A percentile compares a stretch with the other conserved stretches of the same genome.
phyloP scores from a whole-genome alignment of 2,113 vertebrate genomes.

The Nipponia nippon region DNA sequence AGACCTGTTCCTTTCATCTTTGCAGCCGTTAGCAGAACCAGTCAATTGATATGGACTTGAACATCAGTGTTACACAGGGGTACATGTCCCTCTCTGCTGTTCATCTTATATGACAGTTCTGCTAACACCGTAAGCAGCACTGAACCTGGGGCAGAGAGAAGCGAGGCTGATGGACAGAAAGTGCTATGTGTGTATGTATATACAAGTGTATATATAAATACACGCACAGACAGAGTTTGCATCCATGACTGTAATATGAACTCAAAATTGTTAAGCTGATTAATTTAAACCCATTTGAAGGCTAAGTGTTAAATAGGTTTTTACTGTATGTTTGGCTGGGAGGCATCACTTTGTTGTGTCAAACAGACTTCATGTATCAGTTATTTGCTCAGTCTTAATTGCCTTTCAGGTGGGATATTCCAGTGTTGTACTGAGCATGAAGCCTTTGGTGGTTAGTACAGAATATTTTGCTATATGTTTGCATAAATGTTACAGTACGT shows the following conservation, averaged over 20 bases:
- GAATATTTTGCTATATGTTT: background rate
- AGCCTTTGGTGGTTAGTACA: background rate
- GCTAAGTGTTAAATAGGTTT: background rate
- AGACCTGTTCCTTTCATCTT: background rate
- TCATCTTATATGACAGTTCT: background rate
- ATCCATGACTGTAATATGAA: background rate
- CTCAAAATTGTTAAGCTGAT: background rate
- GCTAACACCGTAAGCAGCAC: background rate
- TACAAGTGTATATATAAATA: background rate
- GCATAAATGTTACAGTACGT: background rate
- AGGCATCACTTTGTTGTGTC: background rate
- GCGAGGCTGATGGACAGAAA: background rate
- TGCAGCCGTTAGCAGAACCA: background rate
- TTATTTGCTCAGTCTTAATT: background rate
- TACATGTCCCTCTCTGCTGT: background rate
- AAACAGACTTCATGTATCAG: no score
- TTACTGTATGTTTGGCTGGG: background rate
- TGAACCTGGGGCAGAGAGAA: background rate
- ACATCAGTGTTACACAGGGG: no score
- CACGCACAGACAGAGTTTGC: background rate
- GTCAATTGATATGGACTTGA: fast-evolving
- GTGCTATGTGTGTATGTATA: background rate
- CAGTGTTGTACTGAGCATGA: background rate
- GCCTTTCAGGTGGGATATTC: background rate
- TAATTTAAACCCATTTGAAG: background rate